Evolutionary conservation across 2,888 invertebrate species (phyloP).

Genomic region (Plebejus anna): DNA sequence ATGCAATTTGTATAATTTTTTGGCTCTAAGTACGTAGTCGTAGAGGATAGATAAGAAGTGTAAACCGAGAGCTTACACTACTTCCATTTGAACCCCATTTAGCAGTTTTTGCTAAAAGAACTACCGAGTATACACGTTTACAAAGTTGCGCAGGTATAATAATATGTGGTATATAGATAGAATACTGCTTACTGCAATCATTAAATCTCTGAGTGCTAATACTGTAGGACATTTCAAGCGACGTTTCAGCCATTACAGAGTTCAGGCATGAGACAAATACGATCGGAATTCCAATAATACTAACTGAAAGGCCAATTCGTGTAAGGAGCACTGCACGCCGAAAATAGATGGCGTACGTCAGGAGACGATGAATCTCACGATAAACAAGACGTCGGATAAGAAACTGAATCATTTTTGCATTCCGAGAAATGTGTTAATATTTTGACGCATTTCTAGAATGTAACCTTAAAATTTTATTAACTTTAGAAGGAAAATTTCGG

Average conservation of each 20-base stretch:
- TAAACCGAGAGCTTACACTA: too few relatives aligned
- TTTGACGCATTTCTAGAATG: slow-evolving; percentile 1
- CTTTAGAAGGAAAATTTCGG: not conserved
- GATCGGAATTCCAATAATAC: slow-evolving; percentile 34
- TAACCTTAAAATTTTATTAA: not conserved
- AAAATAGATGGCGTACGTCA: slow-evolving; percentile 70
- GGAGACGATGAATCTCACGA: slow-evolving; percentile 62
- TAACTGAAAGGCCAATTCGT: slow-evolving; percentile 43
- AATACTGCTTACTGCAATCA: too few relatives aligned
- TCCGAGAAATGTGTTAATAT: slow-evolving; percentile 30
- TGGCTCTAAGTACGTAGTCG: too few relatives aligned
- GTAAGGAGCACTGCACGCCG: slow-evolving; percentile 44
- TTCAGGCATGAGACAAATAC: slow-evolving; percentile 34
- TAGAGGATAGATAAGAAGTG: too few relatives aligned
- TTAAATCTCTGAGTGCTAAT: too few relatives aligned
- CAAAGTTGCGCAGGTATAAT: too few relatives aligned
- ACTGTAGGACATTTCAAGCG: not conserved
- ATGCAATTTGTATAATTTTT: too few relatives aligned
- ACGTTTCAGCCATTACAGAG: not conserved
- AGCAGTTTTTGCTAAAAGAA: too few relatives aligned
- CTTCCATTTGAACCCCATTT: too few relatives aligned
- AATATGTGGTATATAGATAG: too few relatives aligned
- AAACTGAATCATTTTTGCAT: slow-evolving; percentile 49
- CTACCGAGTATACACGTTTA: too few relatives aligned
- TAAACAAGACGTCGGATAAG: slow-evolving; percentile 70